A percentile compares a stretch with the other conserved stretches of the same genome.
These are phyloP conservation scores for Plutomurus gul DNA, from an alignment of 1,140 invertebrate species.

Conservation along the genomic window DNA sequence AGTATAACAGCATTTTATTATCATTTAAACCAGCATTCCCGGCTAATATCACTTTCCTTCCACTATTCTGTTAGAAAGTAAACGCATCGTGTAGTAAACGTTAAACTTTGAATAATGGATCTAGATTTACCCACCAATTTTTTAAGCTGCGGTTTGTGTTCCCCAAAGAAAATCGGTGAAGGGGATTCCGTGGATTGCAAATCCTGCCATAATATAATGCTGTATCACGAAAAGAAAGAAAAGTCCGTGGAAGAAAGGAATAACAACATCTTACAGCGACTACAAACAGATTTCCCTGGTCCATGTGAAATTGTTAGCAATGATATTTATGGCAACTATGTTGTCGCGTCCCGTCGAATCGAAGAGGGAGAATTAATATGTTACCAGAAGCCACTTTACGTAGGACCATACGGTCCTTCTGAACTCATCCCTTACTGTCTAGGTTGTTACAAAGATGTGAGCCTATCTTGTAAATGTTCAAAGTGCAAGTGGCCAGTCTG, in stretches of 20 bases:
- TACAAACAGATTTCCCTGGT: slow-evolving; percentile 4
- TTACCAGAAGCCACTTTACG: slow-evolving; percentile 1
- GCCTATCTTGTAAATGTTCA: slow-evolving; percentile 23
- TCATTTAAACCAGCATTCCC: not conserved
- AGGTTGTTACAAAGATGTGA: slow-evolving; percentile 43
- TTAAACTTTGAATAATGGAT: too few relatives aligned
- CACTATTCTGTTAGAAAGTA: too few relatives aligned
- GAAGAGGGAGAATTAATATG: slow-evolving; percentile 41
- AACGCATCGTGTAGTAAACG: too few relatives aligned
- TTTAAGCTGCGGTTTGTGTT: not conserved
- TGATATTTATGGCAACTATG: slow-evolving; percentile 41
- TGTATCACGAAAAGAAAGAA: not conserved
- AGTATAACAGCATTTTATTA: too few relatives aligned
- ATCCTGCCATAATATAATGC: not conserved
- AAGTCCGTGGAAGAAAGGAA: not conserved
- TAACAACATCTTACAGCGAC: not conserved
- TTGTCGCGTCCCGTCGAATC: slow-evolving; percentile 42
- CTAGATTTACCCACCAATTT: not conserved
- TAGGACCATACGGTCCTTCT: slow-evolving; percentile 17
- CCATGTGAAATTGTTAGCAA: slow-evolving; percentile 15
- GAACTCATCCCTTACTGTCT: slow-evolving; percentile 38
- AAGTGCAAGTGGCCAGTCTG: slow-evolving; percentile 48
- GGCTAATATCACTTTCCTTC: not conserved
- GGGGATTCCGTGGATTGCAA: not conserved
- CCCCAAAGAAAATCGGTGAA: not conserved